Conservation (phyloP, 2,888 invertebrate genomes). For the Thumatha senex region DNA sequence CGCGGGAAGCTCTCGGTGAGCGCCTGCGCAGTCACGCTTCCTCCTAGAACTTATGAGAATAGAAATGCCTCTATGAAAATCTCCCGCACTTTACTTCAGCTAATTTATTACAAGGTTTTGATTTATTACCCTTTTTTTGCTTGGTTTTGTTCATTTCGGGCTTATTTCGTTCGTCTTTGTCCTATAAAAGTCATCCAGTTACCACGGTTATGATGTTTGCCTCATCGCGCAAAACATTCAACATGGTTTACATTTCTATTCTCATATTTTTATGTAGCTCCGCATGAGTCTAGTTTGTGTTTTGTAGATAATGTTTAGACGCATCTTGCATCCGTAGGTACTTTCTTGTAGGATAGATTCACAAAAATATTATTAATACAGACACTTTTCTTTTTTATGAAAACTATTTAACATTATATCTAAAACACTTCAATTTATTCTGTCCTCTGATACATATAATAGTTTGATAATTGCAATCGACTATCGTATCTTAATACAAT, state of each 20-base stretch:
- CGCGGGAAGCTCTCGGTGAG: conserved; percentile 89
- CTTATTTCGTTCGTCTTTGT: background rate
- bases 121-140: conserved; percentile 6
- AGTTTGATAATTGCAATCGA: too few species aligned
- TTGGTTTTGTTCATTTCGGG: background rate
- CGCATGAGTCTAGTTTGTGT: conserved; percentile 10
- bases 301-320: background rate
- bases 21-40: conserved; percentile 59
- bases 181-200: conserved; percentile 1
- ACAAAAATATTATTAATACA: too few species aligned
- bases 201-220: background rate
- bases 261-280: conserved; percentile 33
- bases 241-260: conserved; percentile 32
- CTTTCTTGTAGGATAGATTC: too few species aligned
- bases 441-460: too few species aligned
- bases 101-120: conserved; percentile 13
- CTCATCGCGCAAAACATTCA: conserved; percentile 2
- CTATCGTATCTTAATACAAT: too few species aligned
- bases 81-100: conserved; percentile 9
- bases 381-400: too few species aligned
- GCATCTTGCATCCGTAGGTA: background rate
- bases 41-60: conserved; percentile 50
- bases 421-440: too few species aligned
- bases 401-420: too few species aligned
- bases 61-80: conserved; percentile 39